Conservation (phyloP, 1,140 invertebrate genomes). For the Diorhabda sublineata region DNA sequence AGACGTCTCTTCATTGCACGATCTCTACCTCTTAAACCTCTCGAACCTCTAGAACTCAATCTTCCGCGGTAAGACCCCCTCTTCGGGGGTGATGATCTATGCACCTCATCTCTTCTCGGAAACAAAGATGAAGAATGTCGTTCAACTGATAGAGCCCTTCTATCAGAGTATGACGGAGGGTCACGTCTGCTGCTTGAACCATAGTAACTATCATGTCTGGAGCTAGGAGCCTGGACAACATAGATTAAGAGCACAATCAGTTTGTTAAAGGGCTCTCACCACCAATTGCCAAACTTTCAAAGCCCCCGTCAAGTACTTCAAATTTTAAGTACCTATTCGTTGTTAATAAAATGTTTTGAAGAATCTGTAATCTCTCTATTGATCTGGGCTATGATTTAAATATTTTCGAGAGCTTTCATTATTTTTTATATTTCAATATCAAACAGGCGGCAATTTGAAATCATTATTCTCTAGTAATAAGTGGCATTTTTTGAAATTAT, state of each 20-base stretch:
- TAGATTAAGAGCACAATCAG: constrained; percentile 15
- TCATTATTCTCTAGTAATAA: no score
- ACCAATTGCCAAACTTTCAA: constrained; percentile 22
- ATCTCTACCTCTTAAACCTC: constrained; percentile 26
- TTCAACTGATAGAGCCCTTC: constrained; percentile 41
- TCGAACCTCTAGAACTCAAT: constrained; percentile 35
- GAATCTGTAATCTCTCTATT: no score
- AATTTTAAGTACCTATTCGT: no score
- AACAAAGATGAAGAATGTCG: constrained; percentile 33
- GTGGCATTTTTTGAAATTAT: no score
- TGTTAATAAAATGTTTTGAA: no score
- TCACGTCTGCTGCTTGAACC: constrained; percentile 38
- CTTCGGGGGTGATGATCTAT: constrained; percentile 35
- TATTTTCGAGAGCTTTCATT: no score
- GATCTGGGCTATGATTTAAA: no score
- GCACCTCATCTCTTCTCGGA: constrained; percentile 41
- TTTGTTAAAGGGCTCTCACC: constrained; percentile 17
- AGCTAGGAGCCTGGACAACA: constrained; percentile 42
- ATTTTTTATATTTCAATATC: no score
- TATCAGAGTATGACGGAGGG: constrained; percentile 27
- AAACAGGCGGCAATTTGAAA: no score
- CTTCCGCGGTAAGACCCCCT: constrained; percentile 42
- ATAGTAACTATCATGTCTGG: constrained; percentile 41
- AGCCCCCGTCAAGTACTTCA: background rate
- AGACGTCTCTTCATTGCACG: constrained; percentile 35